Evolutionary conservation across 1,140 invertebrate species (phyloP), one percentile per base, ranked within the genome.

Genomic region (Euschistus heros): DNA sequence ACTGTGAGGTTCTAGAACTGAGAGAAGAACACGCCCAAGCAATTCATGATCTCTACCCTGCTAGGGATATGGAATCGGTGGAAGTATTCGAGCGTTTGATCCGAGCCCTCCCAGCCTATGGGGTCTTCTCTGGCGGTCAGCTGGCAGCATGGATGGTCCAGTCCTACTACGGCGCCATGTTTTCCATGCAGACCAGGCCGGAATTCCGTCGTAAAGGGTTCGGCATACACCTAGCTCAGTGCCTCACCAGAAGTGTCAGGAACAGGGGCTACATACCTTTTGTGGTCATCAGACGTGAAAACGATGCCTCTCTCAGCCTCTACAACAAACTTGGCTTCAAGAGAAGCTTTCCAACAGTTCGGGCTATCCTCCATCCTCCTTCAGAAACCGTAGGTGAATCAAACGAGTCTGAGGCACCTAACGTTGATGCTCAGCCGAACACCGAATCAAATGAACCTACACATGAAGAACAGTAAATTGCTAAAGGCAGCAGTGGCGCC

Each of bases 151-250:
- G 66, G 66, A 67, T 67, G 76, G 76, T 42, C 84, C 88, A 91
- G 71, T 89, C 87, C 3, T 91, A 91, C 75, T 91, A 91, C 74
- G 88, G 88, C 22, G 88, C 88, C 50, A 90, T 91, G 88, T 90
- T 90, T 75, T 90, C 88, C n/a, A 91, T 91, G 88, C 87, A 90
- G 76, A 91, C 88, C 62, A 81, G 83, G 73, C 87, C 87, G 26
- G 86, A 89, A 73, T 86, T 84, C 74, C 80, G 88, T 66, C 79
- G 88, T 69, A 89, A 89, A 80, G 88, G 88, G 69, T 83, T 74
- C 70, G 85, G 85, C 59, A 84, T 86, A 44, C 82, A 81, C 70
- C 74, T 87, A 65, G 85, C 85, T 55, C 80, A 81, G 66, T 76
- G 78, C 62, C 73, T 83, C 71, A 88, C 86, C 62, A 84, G 84